Evolutionary conservation across 2,113 vertebrate genomes (phyloP), one percentile per base, ranked within the genome.

Genomic region (Rhadina sibilatrix): DNA sequence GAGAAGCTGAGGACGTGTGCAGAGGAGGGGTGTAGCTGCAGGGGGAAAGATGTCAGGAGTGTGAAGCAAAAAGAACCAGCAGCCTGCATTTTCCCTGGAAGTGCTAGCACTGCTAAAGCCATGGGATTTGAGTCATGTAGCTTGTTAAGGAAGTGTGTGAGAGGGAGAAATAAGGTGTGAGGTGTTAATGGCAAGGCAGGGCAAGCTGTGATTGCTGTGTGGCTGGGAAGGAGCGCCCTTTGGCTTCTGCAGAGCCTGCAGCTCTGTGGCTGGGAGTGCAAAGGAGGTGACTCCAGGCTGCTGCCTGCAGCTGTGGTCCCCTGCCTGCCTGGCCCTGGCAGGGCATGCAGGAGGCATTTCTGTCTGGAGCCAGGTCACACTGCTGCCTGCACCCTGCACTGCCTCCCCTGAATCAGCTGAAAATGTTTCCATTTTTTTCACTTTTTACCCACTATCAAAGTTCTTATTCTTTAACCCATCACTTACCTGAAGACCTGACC

Each of bases 401-500:
- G 31, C 24, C 25, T 37, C 14, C 20, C 10, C 70, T 38, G 37
- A 38, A 38, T 38, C 37, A 38, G 37, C 37, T 38, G 37, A 38
- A 38, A 38, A 38, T 38, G 37, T 38, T 38, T 38, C 37, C 37
- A 9, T 38, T 38, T 38, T 38, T 38, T 38, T 38, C 37, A 38
- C 37, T 38, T 64, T 85, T 33, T 53, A 2, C 65, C 49, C 25
- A 6, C 74, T 52, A 4, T 31, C 53, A 46, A 25, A 95, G 19
- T 28, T 56, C 5, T 56, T n/a, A 5, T 3, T 92, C 33, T 87
- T 83, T 74, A 94, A 70, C n/a, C 54, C 31, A 0, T 66, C 66
- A 88, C 90, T 91, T 95, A 90, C 85, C 75, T 71, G 87, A 57
- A 65, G 23, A 53, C 37, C 75, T 94, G 87, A 40, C 47, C 54